Percentiles rank a stretch among this genome's conserved stretches.
These are phyloP conservation scores for Pseudopipra pipra DNA, from an alignment of 2,113 vertebrate species.

Conservation along the genomic window DNA sequence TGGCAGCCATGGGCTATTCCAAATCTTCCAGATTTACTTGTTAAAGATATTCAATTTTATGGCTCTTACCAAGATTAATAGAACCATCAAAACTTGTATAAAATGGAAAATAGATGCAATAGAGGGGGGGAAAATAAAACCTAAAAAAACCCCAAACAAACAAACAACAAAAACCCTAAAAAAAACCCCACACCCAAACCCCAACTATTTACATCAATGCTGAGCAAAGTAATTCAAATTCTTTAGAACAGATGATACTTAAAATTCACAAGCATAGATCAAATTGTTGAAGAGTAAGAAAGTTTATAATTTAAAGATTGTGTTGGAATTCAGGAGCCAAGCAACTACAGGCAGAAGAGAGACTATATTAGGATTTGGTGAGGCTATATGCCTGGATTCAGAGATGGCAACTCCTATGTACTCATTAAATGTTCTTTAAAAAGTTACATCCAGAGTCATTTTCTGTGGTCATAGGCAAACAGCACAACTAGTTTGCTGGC, in stretches of 20 bases:
- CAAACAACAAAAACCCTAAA: no score
- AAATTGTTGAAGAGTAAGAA: neutral
- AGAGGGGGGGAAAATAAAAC: neutral
- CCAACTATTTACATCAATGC: neutral
- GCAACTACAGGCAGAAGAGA: neutral
- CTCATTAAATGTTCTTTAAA: neutral
- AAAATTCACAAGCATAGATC: neutral
- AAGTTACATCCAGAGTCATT: neutral
- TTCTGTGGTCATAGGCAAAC: conserved; percentile 14
- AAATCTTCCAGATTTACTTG: neutral
- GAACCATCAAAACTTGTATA: neutral
- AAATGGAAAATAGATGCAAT: neutral
- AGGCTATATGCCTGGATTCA: neutral
- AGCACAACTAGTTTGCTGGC: conserved; percentile 20
- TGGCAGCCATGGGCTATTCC: neutral
- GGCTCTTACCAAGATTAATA: neutral
- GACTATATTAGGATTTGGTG: neutral
- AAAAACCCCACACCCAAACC: neutral
- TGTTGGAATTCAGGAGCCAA: neutral
- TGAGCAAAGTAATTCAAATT: neutral
- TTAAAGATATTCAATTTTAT: neutral
- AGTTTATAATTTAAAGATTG: neutral
- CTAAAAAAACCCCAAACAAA: neutral
- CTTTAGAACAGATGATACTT: conserved; percentile 4
- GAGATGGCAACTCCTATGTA: neutral